Base-by-base conservation (phyloP, 2,113 vertebrate species). In the Laticauda colubrina region DNA sequence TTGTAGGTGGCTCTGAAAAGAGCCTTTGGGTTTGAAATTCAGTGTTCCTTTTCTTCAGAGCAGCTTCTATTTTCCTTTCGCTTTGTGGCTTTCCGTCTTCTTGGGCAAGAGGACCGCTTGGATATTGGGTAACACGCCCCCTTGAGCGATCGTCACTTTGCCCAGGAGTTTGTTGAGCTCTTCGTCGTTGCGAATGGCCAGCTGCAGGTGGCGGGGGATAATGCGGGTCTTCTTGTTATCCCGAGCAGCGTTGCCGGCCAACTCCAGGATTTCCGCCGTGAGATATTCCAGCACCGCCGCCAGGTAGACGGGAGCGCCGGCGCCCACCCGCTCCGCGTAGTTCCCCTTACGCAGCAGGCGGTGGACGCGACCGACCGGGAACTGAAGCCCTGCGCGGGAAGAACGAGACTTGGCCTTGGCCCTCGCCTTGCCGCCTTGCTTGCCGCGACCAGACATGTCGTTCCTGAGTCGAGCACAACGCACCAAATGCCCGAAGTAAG, bases 1-100 rank as follows among this genome's bases (percentile, higher is more conserved):
- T 43, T 4, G 43, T 96, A 93, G 94, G 97, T 97, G 97, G 98
- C 97, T 98, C 97, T 98, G 94, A 98, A 97, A 98, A 98, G 97
- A 98, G 97, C 97, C 97, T 96, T 97, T 98, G 94, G 54, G 94
- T 45, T 90, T 21, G 11, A 55, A 12, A 56, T 34, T 21, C 10
- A 20, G 18, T 3, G 45, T 21, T n/a, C 12, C 43, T 5, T n/a
- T 14, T 24, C 24, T 15, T 2, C 48, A 1, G 2, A 10, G 6
- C 3, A 7, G 0, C 2, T 23, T n/a, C 39, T 20, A 93, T 59
- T 93, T 93, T 4, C 92, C 92, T 21, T 93, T 93, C 12, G 92
- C 87, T 39, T 93, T 93, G 45, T 93, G 92, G 88, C 92, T 93
- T 12, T 93, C 92, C 4, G 92, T 93, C 88, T 93, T 93, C 55